A percentile compares a stretch with the other conserved stretches of the same genome.
phyloP scores from a whole-genome alignment of 2,888 invertebrate species.

The Drosophila yooni region DNA sequence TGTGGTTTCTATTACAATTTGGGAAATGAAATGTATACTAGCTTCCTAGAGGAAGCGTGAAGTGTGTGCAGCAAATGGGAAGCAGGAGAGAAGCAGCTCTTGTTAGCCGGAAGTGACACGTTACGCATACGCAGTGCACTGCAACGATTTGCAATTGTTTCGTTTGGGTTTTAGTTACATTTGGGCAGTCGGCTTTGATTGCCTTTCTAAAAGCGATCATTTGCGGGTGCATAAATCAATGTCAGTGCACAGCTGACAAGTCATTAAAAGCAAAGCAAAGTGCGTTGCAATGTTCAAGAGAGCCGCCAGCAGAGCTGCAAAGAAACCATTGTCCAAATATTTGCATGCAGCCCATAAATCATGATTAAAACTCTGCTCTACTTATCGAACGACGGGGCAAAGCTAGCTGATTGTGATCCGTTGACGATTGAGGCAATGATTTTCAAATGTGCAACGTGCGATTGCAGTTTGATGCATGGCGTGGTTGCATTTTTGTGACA shows the following conservation, averaged over 20 bases:
- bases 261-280: constrained; percentile 69
- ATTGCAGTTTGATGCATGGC: constrained; percentile 29
- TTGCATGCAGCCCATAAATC: constrained; percentile 72
- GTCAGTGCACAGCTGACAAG: constrained; percentile 65
- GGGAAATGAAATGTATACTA: constrained; percentile 48
- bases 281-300: constrained; percentile 67
- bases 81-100: background rate
- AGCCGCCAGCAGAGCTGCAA: constrained; percentile 7
- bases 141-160: constrained; percentile 23
- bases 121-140: constrained; percentile 69
- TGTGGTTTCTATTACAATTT: constrained; percentile 36
- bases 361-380: constrained; percentile 72
- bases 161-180: constrained; percentile 47
- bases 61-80: constrained; percentile 32
- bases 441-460: constrained; percentile 6
- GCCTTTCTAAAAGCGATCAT: constrained; percentile 54
- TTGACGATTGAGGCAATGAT: constrained; percentile 12
- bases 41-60: constrained; percentile 33
- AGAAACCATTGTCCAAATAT: constrained; percentile 74
- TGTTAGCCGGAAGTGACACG: constrained; percentile 48
- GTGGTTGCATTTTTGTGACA: constrained; percentile 49
- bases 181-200: constrained; percentile 24
- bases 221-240: constrained; percentile 63
- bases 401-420: background rate
- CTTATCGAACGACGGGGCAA: constrained; percentile 40